A percentile compares a stretch with the other conserved stretches of the same genome.
phyloP scores from a whole-genome alignment of 2,797 vertebrate species.

The Karalla daura region DNA sequence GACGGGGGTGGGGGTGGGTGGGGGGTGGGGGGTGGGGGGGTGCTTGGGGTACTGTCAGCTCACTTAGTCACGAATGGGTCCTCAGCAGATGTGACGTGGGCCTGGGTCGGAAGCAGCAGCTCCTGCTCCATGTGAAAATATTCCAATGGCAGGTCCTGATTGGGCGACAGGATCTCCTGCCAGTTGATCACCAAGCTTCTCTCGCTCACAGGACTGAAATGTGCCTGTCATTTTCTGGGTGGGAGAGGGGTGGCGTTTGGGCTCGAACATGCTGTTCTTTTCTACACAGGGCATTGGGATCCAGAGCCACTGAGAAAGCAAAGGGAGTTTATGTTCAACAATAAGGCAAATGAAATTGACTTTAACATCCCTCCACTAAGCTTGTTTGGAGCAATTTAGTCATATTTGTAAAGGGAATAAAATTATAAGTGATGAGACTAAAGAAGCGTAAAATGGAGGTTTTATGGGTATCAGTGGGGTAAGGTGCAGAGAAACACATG shows the following conservation, averaged over 20 bases:
- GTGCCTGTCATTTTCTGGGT: constrained; percentile 77
- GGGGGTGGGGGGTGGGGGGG: too few species aligned
- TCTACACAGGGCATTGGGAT: constrained; percentile 52
- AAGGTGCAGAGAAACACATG: not conserved
- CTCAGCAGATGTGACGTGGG: constrained; percentile 81
- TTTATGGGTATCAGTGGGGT: constrained; percentile 8
- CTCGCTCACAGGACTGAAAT: constrained; percentile 78
- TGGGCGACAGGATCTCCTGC: constrained; percentile 67
- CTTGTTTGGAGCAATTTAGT: constrained; percentile 25
- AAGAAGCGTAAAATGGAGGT: constrained; percentile 3
- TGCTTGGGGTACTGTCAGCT: constrained; percentile 60
- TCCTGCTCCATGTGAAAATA: constrained; percentile 66
- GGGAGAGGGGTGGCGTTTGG: constrained; percentile 62
- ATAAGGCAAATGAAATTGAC: constrained; percentile 30
- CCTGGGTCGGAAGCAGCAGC: constrained; percentile 66
- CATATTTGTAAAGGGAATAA: constrained; percentile 21
- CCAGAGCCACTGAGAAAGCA: constrained; percentile 38
- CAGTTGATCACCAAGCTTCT: constrained; percentile 59
- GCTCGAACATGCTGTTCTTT: constrained; percentile 70
- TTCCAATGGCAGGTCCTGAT: constrained; percentile 66
- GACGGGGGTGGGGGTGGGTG: too few species aligned
- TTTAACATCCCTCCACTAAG: constrained; percentile 15
- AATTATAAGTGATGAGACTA: constrained; percentile 2
- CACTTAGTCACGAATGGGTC: constrained; percentile 63
- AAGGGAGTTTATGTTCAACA: constrained; percentile 40